Percentiles rank a stretch among this genome's conserved stretches.
These are phyloP conservation scores for Zosterops japonicus DNA, from an alignment of 2,113 vertebrate species.

Conservation along the genomic window DNA sequence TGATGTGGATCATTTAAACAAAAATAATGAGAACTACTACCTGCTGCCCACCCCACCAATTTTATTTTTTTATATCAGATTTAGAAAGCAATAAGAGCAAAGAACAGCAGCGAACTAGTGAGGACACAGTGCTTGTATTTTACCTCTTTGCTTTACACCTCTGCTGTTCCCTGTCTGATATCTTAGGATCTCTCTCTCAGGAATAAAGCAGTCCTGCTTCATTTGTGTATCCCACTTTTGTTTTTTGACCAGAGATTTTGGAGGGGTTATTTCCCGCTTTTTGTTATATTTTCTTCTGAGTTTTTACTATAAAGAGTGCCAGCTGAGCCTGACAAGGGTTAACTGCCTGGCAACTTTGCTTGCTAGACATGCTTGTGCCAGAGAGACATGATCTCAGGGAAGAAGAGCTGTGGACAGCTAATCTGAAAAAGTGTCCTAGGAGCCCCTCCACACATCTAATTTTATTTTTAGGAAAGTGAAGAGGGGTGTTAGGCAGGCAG, in stretches of 20 bases:
- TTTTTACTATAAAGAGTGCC: neutral
- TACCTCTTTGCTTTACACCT: neutral
- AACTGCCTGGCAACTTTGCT: neutral
- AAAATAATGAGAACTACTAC: neutral
- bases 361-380: neutral
- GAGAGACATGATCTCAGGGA: neutral
- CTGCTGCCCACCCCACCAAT: neutral
- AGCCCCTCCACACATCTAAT: neutral
- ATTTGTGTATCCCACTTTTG: neutral
- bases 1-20: neutral
- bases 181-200: neutral
- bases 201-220: neutral
- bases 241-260: neutral
- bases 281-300: neutral
- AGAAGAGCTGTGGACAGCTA: neutral
- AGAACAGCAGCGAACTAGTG: neutral
- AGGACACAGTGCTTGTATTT: neutral
- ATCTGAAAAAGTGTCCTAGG: neutral
- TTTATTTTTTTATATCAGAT: neutral
- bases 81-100: neutral
- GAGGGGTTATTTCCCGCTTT: rapidly evolving
- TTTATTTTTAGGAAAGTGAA: neutral
- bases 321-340: neutral
- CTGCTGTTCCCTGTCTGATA: neutral
- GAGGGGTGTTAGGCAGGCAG: neutral